Percentiles rank a stretch among this genome's conserved stretches.
These are phyloP conservation scores for Pocillopora verrucosa DNA, from an alignment of 64 coral and sea anemone genomes.

Conservation along the genomic window DNA sequence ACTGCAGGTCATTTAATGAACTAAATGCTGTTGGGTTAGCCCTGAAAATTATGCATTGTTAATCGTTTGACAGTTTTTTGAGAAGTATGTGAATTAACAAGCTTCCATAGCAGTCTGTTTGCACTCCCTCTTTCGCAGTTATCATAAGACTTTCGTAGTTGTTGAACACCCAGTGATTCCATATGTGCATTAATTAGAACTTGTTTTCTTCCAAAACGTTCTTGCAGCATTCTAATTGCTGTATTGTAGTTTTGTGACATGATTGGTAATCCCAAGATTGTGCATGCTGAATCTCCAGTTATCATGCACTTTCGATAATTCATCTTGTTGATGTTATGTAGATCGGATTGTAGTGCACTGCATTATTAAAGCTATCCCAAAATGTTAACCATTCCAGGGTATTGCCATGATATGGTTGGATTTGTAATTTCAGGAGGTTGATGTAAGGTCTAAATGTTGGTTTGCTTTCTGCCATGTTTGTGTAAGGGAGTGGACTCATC, in stretches of 20 bases:
- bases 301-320: constrained; percentile 44
- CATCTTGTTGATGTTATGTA: constrained; percentile 42
- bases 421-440: constrained; percentile 35
- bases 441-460: neutral
- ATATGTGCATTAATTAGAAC: too few relatives aligned
- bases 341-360: constrained; percentile 50
- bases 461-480: constrained; percentile 10
- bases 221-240: neutral
- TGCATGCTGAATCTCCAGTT: constrained; percentile 37
- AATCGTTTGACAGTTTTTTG: too few relatives aligned
- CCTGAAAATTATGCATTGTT: too few relatives aligned
- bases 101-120: too few relatives aligned
- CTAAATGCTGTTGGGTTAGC: too few relatives aligned
- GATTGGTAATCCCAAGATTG: constrained; percentile 1
- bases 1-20: too few relatives aligned
- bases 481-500: constrained; percentile 12
- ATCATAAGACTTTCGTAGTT: too few relatives aligned
- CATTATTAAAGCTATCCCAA: constrained; percentile 55
- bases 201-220: too few relatives aligned
- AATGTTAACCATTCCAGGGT: constrained; percentile 47
- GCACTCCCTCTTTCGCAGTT: too few relatives aligned
- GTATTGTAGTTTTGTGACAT: constrained; percentile 3
- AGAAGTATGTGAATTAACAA: too few relatives aligned
- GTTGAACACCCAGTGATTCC: too few relatives aligned
- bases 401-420: constrained; percentile 53